Conservation (phyloP, 2,797 vertebrate genomes). For the Pterois miles region DNA sequence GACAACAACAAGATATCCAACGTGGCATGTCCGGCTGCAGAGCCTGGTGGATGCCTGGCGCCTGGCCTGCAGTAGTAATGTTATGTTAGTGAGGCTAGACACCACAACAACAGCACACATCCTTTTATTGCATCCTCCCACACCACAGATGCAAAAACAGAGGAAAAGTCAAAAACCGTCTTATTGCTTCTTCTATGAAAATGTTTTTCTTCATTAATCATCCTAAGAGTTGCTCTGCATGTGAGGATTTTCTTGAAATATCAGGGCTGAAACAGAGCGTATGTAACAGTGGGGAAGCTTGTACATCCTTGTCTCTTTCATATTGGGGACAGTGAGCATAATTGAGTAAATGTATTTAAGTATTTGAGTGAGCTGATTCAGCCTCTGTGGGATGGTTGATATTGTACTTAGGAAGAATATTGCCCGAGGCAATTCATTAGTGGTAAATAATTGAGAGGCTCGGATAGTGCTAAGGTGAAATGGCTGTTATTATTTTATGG, state of each 20-base stretch:
- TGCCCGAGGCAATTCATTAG: conserved; percentile 80
- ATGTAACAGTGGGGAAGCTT: conserved; percentile 24
- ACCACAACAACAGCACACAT: conserved; percentile 26
- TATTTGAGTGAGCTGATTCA: conserved; percentile 74
- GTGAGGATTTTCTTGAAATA: conserved; percentile 19
- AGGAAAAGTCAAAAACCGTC: conserved; percentile 20
- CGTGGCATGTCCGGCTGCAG: conserved; percentile 31
- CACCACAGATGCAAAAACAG: conserved; percentile 26
- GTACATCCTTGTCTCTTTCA: conserved; percentile 50
- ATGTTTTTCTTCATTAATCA: conserved; percentile 25
- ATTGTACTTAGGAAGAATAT: conserved; percentile 74
- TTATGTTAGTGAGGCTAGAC: conserved; percentile 11
- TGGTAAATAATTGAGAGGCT: conserved; percentile 82
- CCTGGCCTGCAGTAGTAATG: conserved; percentile 19
- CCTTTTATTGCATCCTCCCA: conserved; percentile 39
- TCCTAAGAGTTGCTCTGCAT: neutral
- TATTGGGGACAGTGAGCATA: conserved; percentile 67
- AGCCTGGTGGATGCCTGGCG: conserved; percentile 42
- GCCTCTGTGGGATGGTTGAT: conserved; percentile 77
- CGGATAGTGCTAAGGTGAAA: conserved; percentile 79
- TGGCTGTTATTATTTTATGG: conserved; percentile 82
- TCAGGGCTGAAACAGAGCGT: conserved; percentile 25
- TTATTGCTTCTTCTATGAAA: conserved; percentile 16
- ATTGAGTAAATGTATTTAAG: conserved; percentile 80
- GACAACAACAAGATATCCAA: conserved; percentile 22